Base-by-base conservation (phyloP, 2,888 invertebrate species). In the Tenthredo livida region DNA sequence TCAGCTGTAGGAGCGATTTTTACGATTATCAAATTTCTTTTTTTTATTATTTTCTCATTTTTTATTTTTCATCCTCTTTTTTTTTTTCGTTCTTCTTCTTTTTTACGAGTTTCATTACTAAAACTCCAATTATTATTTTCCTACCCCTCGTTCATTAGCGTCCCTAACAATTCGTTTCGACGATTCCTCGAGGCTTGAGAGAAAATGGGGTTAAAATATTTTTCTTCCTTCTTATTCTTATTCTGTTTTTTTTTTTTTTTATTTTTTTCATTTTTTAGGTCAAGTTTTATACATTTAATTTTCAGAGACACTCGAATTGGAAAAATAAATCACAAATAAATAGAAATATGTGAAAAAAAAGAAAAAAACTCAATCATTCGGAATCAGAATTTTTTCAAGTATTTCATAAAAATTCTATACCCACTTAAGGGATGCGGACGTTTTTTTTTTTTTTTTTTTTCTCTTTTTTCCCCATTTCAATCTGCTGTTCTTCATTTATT, bases 61-160 rank as follows among this genome's bases (percentile, higher is more conserved):
- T 7, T 54, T 7, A 6, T n/a, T 7, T 54, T n/a, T 17, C 6
- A 15, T 29, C 4, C n/a, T 15, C n/a, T 15, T 29, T 6, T 15
- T 67, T 25, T 17, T 67, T 67, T 50, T 47, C 0, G 0, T 25
- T 2, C 5, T 15, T 4, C 5, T 29, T 1, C 3, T 65, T 25
- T 17, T 67, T 67, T 12, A 29, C 25, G 67, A 67, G 67, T 25
- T 67, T 67, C 25, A 67, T 67, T 67, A 67, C 29, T 67, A 25
- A 15, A 67, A 67, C 67, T 67, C 29, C 67, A 67, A 67, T 67
- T 67, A 67, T 67, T 67, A 29, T 67, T 67, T 67, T 29, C 25
- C 15, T 10, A 17, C 54, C n/a, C n/a, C 54, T n/a, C 54, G n/a
- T n/a, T 54, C 54, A 54, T 54, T 54, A 54, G 7, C 6, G 54